Conservation (phyloP, 2,888 invertebrate species). For the Parthenolecanium corni region DNA sequence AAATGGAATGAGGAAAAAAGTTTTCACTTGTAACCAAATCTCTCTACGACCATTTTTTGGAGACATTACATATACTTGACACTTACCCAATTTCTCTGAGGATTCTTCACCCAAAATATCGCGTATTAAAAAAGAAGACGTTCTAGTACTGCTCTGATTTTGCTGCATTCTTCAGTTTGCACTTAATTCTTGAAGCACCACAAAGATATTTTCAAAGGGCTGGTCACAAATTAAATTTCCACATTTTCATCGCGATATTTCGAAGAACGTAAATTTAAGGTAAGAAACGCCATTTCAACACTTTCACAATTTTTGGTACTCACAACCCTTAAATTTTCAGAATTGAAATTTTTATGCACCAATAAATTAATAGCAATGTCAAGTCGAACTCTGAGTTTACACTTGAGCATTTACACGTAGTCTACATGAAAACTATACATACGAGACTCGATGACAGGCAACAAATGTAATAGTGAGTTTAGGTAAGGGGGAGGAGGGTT, state of each 20-base stretch:
- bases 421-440: too few species aligned
- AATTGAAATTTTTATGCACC: background rate
- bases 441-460: too few species aligned
- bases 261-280: background rate
- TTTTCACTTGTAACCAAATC: too few species aligned
- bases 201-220: background rate
- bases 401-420: too few species aligned
- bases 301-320: too few species aligned
- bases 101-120: slow-evolving; percentile 23
- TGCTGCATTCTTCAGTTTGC: background rate
- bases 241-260: background rate
- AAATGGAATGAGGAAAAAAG: too few species aligned
- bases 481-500: too few species aligned
- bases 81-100: slow-evolving; percentile 20
- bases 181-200: background rate
- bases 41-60: too few species aligned
- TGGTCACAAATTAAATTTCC: background rate
- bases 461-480: too few species aligned
- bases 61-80: slow-evolving; percentile 12
- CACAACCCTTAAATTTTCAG: background rate
- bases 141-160: slow-evolving; percentile 3
- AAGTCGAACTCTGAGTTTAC: background rate
- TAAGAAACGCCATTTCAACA: slow-evolving; percentile 12
- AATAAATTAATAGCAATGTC: background rate
- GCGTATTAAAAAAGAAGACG: slow-evolving; percentile 13